Conservation (phyloP, 2,888 invertebrate species). For the Exocentrus adspersus region DNA sequence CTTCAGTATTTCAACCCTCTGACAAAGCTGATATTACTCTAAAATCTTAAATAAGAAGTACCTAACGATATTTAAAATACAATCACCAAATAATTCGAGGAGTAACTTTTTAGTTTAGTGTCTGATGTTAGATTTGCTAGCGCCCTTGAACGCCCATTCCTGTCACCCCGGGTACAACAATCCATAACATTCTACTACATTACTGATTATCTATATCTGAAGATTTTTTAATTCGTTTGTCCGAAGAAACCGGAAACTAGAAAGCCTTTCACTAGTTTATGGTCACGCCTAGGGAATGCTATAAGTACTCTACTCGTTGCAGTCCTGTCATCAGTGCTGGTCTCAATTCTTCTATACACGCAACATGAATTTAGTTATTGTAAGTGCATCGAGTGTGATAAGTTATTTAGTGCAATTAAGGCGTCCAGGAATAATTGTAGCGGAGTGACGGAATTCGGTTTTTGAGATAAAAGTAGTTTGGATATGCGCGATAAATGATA, state of each 20-base stretch:
- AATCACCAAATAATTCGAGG: too few relatives aligned
- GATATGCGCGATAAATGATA: too few relatives aligned
- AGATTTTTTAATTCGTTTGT: slow-evolving; percentile 10
- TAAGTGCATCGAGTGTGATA: slow-evolving; percentile 32
- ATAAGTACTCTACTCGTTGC: slow-evolving; percentile 41
- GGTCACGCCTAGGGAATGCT: slow-evolving; percentile 46
- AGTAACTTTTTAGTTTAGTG: too few relatives aligned
- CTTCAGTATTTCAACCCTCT: too few relatives aligned
- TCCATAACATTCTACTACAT: slow-evolving; percentile 6
- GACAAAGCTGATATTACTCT: too few relatives aligned
- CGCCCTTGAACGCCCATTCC: not conserved
- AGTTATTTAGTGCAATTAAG: slow-evolving; percentile 1
- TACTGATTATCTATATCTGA: not conserved
- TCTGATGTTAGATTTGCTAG: too few relatives aligned
- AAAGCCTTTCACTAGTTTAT: slow-evolving; percentile 48
- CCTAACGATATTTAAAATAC: too few relatives aligned
- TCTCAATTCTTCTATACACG: slow-evolving; percentile 23
- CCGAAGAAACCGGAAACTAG: slow-evolving; percentile 35
- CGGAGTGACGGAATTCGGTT: too few relatives aligned
- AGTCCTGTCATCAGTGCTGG: slow-evolving; percentile 42
- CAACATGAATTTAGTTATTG: slow-evolving; percentile 42
- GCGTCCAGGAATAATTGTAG: not conserved
- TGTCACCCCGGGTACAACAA: not conserved
- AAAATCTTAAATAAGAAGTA: too few relatives aligned
- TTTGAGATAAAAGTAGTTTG: too few relatives aligned